Base-by-base conservation (phyloP, 2,113 vertebrate species). In the Fukomys damarensis region DNA sequence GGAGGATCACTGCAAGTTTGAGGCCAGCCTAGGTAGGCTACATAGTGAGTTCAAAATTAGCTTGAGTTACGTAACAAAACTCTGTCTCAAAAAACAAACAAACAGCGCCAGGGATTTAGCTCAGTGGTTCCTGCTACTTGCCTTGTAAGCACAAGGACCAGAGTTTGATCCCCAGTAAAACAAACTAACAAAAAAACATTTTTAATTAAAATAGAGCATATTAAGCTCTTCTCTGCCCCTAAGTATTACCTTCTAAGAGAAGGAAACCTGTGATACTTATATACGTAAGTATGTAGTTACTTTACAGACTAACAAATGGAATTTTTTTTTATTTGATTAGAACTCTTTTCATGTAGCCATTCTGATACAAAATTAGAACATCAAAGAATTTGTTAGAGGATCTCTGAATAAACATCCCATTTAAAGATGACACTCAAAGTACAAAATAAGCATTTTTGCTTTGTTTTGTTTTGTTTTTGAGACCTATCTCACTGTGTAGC, bases 161-260 rank as follows among this genome's bases (percentile, higher is more conserved):
- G 7, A 13, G 52, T 54, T 54, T 54, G 52, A 54, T 54, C 52
- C 52, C 52, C 52, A 54, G 13, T 54, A 54, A 54, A n/a, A n/a
- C n/a, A n/a, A n/a, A n/a, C n/a, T n/a, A n/a, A n/a, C n/a, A n/a
- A n/a, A n/a, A n/a, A n/a, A n/a, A n/a, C n/a, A n/a, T n/a, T n/a
- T n/a, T n/a, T n/a, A n/a, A n/a, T n/a, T 17, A 58, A 58, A 58
- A 30, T 30, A 32, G 30, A 49, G 13, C 74, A 76, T 35, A 28
- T 82, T 61, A 70, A 95, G 89, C 16, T 96, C 58, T 88, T 84
- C 80, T 46, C 72, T 94, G 59, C 43, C 61, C 85, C 3, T 61
- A 84, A 30, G 38, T 80, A 93, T 72, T 86, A 82, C 43, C 43
- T 77, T 81, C 58, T 65, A 66, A 35, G 77, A 86, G n/a, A 32